Conservation (phyloP, 2,888 invertebrate genomes). For the Prionchulus punctatus region DNA sequence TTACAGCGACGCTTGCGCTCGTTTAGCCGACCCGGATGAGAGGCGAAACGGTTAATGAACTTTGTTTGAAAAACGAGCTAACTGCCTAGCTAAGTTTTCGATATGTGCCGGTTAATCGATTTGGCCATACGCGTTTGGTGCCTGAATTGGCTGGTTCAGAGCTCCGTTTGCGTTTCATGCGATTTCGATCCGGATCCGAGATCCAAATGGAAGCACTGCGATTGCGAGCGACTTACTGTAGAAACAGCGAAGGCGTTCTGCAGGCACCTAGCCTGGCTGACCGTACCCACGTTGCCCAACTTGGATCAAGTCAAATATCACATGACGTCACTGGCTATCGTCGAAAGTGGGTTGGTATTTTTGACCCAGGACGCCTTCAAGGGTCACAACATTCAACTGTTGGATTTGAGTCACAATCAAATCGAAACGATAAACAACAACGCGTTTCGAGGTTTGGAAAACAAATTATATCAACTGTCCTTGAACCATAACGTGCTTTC, state of each 20-base stretch:
- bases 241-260: neutral
- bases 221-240: neutral
- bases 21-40: no score
- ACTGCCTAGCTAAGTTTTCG: no score
- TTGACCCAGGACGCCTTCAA: conserved; percentile 24
- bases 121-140: no score
- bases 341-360: neutral
- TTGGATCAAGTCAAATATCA: neutral
- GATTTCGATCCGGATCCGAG: neutral
- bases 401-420: conserved; percentile 25
- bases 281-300: neutral
- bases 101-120: no score
- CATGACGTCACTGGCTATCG: neutral
- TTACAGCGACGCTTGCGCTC: no score
- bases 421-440: conserved; percentile 30
- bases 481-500: conserved; percentile 22
- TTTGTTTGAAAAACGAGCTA: no score
- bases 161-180: neutral
- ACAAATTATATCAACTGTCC: conserved; percentile 20
- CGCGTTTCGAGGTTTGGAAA: conserved; percentile 26
- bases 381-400: conserved; percentile 21
- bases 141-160: no score
- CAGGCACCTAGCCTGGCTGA: neutral
- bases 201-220: neutral
- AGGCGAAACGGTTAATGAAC: no score